Conservation (phyloP, 2,113 vertebrate species). For the Austrofundulus limnaeus region DNA sequence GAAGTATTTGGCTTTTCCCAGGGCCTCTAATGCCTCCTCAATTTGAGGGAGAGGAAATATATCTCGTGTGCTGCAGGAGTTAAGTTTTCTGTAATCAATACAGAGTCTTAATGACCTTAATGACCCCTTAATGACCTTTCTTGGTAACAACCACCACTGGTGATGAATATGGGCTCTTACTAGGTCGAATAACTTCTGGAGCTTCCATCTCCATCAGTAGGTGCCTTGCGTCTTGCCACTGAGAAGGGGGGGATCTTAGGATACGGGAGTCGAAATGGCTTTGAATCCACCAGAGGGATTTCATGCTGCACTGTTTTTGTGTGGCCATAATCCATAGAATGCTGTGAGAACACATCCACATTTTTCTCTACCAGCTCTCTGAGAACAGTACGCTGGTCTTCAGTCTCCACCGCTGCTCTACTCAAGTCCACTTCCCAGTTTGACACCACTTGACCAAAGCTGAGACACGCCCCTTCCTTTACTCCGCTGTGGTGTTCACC, state of each 20-base stretch:
- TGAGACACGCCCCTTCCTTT: background rate
- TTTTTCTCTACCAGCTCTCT: background rate
- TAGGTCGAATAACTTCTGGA: constrained; percentile 15
- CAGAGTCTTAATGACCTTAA: background rate
- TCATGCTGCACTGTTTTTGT: constrained; percentile 22
- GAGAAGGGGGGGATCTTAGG: constrained; percentile 12
- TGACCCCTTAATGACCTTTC: constrained; percentile 22
- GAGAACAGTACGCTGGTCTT: background rate
- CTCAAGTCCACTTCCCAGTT: background rate
- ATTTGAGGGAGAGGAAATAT: constrained; percentile 3
- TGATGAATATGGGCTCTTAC: constrained; percentile 19
- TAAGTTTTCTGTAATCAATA: constrained; percentile 6
- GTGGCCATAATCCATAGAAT: constrained; percentile 9
- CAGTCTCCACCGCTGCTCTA: constrained; percentile 7
- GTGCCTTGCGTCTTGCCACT: constrained; percentile 8
- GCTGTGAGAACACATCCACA: constrained; percentile 1
- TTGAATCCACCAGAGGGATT: constrained; percentile 11
- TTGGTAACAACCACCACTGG: constrained; percentile 11
- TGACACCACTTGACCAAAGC: background rate
- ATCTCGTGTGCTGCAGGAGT: constrained; percentile 18
- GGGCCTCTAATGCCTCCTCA: constrained; percentile 5
- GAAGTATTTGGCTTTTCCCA: constrained; percentile 13
- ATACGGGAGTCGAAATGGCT: constrained; percentile 4
- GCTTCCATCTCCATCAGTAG: constrained; percentile 16
- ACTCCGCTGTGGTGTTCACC: no score